Conservation (phyloP, 2,888 invertebrate genomes). For the Spatulosminthurus flaviceps region DNA sequence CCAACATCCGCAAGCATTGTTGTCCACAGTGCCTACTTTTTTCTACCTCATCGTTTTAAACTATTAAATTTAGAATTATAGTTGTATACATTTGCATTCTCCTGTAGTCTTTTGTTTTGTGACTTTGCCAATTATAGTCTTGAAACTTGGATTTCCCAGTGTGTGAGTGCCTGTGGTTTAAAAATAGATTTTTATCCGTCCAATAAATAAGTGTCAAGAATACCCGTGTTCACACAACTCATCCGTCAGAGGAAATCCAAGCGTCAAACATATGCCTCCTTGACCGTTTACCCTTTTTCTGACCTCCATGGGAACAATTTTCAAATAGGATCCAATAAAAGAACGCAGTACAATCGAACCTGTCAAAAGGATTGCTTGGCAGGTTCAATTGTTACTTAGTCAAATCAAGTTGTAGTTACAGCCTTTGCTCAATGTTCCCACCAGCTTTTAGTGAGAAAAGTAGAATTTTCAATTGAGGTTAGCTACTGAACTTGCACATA, state of each 20-base stretch:
- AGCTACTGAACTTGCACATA: not conserved
- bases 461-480: conserved; percentile 1
- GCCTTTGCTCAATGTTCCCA: no score
- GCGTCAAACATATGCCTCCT: no score
- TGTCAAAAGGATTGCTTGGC: no score
- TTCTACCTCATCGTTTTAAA: conserved; percentile 7
- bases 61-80: not conserved
- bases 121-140: not conserved
- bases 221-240: not conserved
- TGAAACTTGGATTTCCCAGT: not conserved
- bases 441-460: no score
- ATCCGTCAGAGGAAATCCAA: no score
- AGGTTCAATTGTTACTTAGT: no score
- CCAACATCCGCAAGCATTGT: conserved; percentile 37
- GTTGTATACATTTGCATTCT: no score
- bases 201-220: not conserved
- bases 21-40: conserved; percentile 42
- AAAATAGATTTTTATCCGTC: not conserved
- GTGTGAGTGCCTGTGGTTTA: not conserved
- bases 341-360: no score
- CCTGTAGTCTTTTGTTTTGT: not conserved
- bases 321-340: no score
- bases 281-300: no score
- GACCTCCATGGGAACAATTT: no score
- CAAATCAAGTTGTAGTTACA: no score